Conservation (phyloP, 64 coral and sea anemone species). For the Pachyseris speciosa region DNA sequence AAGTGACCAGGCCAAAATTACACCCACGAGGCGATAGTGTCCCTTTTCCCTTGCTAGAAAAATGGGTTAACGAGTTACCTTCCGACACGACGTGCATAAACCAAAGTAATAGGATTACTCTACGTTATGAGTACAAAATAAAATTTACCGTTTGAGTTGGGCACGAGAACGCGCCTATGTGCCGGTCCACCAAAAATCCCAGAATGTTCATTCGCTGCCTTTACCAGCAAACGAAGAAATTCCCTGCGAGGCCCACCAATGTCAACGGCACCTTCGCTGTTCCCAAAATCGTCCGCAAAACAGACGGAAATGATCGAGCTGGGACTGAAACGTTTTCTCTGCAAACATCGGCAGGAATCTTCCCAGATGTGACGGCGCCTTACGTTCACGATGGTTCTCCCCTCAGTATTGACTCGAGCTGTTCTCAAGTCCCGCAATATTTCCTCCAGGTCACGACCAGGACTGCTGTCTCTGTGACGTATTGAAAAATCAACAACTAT, state of each 20-base stretch:
- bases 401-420: neutral
- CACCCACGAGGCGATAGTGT: conserved; percentile 3
- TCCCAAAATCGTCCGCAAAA: conserved; percentile 56
- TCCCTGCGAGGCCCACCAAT: conserved; percentile 44
- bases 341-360: conserved; percentile 24
- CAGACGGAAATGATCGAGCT: conserved; percentile 25
- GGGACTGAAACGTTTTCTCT: conserved; percentile 21
- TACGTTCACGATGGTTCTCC: neutral
- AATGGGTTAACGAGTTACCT: conserved; percentile 1
- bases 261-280: conserved; percentile 49
- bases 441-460: neutral
- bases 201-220: conserved; percentile 41
- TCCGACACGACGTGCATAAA: neutral
- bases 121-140: neutral
- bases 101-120: neutral
- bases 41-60: neutral
- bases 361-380: neutral
- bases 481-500: neutral
- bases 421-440: neutral
- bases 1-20: neutral
- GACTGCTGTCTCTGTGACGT: neutral
- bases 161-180: neutral
- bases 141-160: neutral
- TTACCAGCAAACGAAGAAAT: conserved; percentile 47
- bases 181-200: conserved; percentile 29